phyloP scores from a whole-genome alignment of 2,113 vertebrate genomes.

The Calidris pugnax region DNA sequence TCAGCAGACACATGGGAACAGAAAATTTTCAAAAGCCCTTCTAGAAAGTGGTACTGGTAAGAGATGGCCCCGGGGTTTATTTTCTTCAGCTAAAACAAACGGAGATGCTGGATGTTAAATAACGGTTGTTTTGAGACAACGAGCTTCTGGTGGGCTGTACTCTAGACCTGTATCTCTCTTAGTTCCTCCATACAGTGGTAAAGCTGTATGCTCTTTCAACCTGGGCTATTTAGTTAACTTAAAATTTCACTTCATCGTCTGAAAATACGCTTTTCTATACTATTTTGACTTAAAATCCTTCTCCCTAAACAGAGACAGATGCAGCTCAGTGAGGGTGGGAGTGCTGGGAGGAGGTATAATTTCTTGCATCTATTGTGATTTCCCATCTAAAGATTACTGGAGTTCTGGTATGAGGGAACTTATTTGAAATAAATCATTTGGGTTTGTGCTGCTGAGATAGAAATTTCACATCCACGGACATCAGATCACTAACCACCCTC shows the following conservation, averaged over 20 bases:
- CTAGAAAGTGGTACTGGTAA: background rate
- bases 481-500: background rate
- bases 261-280: background rate
- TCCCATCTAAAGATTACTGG: background rate
- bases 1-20: background rate
- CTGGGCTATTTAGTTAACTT: background rate
- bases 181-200: background rate
- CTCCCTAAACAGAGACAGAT: background rate
- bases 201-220: background rate
- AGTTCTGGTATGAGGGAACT: background rate
- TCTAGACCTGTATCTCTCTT: background rate
- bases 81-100: background rate
- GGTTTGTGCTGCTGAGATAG: background rate
- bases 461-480: background rate
- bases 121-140: background rate
- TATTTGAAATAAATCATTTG: background rate
- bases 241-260: background rate
- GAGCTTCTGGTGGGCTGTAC: background rate
- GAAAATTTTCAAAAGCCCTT: background rate
- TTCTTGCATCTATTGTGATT: background rate
- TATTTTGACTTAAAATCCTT: background rate
- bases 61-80: background rate
- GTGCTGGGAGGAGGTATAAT: background rate
- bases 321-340: background rate
- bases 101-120: background rate